Base-by-base conservation (phyloP, 2,888 invertebrate genomes). In the Trichogramma dendrolimi region DNA sequence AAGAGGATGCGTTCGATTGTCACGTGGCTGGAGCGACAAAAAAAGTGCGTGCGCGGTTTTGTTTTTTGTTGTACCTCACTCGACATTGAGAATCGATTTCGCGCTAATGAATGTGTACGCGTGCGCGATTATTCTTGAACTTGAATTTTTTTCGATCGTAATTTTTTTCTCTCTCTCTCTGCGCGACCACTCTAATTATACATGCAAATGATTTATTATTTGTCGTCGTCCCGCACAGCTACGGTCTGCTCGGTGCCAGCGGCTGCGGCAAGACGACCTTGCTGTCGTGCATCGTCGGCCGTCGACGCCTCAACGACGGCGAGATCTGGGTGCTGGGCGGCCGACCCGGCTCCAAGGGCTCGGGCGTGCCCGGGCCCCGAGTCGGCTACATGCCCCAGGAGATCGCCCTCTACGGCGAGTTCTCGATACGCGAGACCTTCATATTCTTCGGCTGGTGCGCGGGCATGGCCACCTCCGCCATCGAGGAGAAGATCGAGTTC, bases 381-480 rank as follows among this genome's bases (percentile, higher is more conserved):
- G 88, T 94, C 4, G 94, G 94, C 27, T 93, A 92, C 73, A 94
- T 94, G 94, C 93, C 94, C 27, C 94, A 94, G 83, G 92, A 93
- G 72, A 88, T 91, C 67, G 91, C 92, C 0, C 78, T 92, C 42
- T 88, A 90, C 1, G 87, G 84, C 4, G 91, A 92, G 77, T 90
- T 92, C 81, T 87, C 91, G 6, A 90, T 95, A 69, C 81, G 87
- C 49, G 93, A 94, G 79, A 92, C 92, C 0, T 83, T 93, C 79
- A 84, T 87, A 61, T 93, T 91, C 79, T 94, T 93, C 77, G 94
- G 93, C 14, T 87, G 90, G 83, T 86, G 92, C 57, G 87, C 90
- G 43, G 89, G 89, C 43, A 89, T 94, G 90, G 77, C 81, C 1
- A 85, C 85, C 0, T 79, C 80, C 42, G 83, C 87, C 65, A 86